Evolutionary conservation across 2,797 vertebrate genomes (phyloP), one percentile per base, ranked within the genome.

Genomic region (Iguana delicatissima): DNA sequence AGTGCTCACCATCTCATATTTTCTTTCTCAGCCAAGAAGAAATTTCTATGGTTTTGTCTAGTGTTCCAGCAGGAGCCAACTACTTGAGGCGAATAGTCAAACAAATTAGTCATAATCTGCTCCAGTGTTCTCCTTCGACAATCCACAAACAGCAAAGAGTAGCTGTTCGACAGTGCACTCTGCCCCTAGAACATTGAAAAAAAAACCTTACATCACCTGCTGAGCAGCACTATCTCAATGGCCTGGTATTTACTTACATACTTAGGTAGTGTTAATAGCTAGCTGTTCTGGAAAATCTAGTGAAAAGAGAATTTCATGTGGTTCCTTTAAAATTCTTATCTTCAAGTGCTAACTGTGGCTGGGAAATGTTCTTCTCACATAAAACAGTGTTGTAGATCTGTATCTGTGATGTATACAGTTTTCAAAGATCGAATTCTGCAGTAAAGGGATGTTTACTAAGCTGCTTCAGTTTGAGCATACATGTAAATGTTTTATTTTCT

Each of bases 31-130:
- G 98, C 90, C 94, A 96, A 59, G 90, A 96, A 89, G 94, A 97
- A 50, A 59, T 98, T 76, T 94, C 96, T 84, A 89, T 92, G 12
- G 86, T 97, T 92, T 87, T 98, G 67, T 95, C 95, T 81, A 90
- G 72, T 0, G 95, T 97, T 32, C 96, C 97, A 9, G 1, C 64
- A 76, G 97, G 97, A 13, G 42, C 95, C 89, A 95, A 95, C 94
- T 98, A 97, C 46, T 93, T 98, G 93, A 96, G 86, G 93, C 97
- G 97, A 92, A 73, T 87, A 8, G 96, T 98, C 93, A 93, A 83
- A 89, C 90, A 86, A 0, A 95, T 98, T 92, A 94, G 97, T 85
- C 92, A 84, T 46, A 79, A 93, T 29, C 92, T 98, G 84, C 96
- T 97, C 81, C 94, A 93, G 86, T 26, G 14, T 81, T 91, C 86